Percentiles rank a stretch among this genome's conserved stretches.
Evolutionary conservation across 2,113 vertebrate genomes (phyloP).

Genomic region (Perca flavescens): DNA sequence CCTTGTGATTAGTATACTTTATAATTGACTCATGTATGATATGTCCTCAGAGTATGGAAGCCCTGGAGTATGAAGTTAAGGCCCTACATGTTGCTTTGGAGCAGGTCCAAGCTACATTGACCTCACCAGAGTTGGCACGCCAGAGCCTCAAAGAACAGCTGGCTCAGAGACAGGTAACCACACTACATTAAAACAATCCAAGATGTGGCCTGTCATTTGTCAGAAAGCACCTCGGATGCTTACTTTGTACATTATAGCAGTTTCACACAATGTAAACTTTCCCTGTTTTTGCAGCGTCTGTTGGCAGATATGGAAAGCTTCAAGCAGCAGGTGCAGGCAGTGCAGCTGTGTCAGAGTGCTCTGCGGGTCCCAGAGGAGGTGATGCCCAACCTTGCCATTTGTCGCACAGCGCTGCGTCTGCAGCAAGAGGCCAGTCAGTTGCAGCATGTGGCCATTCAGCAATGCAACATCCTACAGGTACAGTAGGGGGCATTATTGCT

Average conservation of each 20-base stretch:
- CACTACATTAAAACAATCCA: not conserved
- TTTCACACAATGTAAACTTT: not conserved
- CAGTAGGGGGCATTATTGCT: constrained; percentile 20
- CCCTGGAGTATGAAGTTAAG: constrained; percentile 92
- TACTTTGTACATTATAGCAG: not conserved
- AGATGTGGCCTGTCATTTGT: not conserved
- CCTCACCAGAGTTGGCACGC: constrained; percentile 91
- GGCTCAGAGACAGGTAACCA: constrained; percentile 92
- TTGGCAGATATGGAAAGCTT: constrained; percentile 94
- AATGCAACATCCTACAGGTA: constrained; percentile 96
- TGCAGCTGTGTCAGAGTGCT: constrained; percentile 92
- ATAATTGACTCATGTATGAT: not conserved
- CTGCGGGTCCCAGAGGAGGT: constrained; percentile 94
- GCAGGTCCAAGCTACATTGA: constrained; percentile 90
- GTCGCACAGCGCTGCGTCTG: constrained; percentile 90
- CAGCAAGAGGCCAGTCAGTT: constrained; percentile 95
- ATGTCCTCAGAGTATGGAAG: constrained; percentile 91
- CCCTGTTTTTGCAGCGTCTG: constrained; percentile 83
- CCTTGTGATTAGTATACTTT: not conserved
- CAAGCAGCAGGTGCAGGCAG: constrained; percentile 93
- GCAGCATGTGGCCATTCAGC: constrained; percentile 95
- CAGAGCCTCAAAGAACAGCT: constrained; percentile 96
- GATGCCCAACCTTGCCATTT: constrained; percentile 89
- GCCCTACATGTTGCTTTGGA: constrained; percentile 90
- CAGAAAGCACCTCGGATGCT: not conserved